A percentile compares a stretch with the other conserved stretches of the same genome.
phyloP scores from a whole-genome alignment of 2,113 vertebrate genomes.

The Progne subis region DNA sequence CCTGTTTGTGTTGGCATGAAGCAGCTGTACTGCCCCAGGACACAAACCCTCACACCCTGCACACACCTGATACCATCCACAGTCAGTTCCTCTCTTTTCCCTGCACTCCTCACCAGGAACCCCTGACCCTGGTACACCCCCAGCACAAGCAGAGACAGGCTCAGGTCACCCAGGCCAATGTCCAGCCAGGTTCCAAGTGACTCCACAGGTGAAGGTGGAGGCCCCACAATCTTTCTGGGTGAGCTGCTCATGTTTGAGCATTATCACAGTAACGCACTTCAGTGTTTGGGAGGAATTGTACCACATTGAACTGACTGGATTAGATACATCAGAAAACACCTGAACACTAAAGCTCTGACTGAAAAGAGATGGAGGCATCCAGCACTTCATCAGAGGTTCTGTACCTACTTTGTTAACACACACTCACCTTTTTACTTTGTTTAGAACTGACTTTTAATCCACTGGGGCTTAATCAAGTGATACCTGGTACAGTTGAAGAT shows the following conservation, averaged over 20 bases:
- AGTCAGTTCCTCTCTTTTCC: background rate
- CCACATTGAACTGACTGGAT: background rate
- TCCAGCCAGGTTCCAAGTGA: background rate
- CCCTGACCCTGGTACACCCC: background rate
- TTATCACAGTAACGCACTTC: background rate
- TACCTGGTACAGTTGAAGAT: background rate
- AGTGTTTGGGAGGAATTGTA: background rate
- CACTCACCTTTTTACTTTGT: background rate
- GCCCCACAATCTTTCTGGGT: too few relatives aligned
- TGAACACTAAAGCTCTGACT: background rate
- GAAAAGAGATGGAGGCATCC: background rate
- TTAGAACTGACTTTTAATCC: conserved; percentile 8
- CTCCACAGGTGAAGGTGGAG: background rate
- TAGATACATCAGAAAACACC: background rate
- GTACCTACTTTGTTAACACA: background rate
- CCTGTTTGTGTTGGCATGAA: background rate
- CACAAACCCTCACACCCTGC: background rate
- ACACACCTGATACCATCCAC: background rate
- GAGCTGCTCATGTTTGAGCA: background rate
- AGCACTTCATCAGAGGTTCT: background rate
- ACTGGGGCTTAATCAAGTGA: conserved; percentile 19
- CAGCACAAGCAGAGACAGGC: background rate
- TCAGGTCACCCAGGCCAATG: background rate
- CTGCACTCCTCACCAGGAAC: background rate
- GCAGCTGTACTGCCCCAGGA: background rate